Conservation (phyloP, 2,888 invertebrate species). For the Pemphredon lugubris region DNA sequence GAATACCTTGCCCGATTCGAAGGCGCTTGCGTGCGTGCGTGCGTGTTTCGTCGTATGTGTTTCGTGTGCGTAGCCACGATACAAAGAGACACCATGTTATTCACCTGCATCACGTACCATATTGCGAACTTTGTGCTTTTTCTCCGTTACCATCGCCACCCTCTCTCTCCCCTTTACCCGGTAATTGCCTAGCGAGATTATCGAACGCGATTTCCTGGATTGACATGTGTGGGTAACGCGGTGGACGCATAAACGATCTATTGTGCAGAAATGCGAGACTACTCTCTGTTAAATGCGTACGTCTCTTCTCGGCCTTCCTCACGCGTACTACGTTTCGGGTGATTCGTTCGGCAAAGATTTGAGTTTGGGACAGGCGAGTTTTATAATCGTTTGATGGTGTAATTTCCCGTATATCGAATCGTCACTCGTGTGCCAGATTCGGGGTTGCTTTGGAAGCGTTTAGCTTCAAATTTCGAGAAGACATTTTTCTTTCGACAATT, state of each 20-base stretch:
- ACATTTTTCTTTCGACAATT: no score
- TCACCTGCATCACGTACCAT: constrained; percentile 57
- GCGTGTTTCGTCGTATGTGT: constrained; percentile 11
- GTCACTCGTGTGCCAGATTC: no score
- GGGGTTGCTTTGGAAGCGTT: no score
- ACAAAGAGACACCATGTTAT: constrained; percentile 57
- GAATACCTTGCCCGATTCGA: no score
- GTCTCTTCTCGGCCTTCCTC: constrained; percentile 22
- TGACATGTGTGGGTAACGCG: constrained; percentile 36
- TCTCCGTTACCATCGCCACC: constrained; percentile 10
- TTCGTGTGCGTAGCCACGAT: neutral
- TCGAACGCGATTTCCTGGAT: constrained; percentile 45
- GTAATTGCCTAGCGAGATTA: constrained; percentile 29
- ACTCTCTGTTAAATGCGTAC: constrained; percentile 41
- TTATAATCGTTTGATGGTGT: neutral
- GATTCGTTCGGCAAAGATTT: neutral
- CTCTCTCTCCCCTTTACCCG: neutral
- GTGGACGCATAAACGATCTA: constrained; percentile 29
- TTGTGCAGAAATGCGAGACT: constrained; percentile 27
- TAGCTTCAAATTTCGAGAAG: no score
- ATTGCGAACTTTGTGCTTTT: constrained; percentile 49
- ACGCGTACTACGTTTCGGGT: constrained; percentile 15
- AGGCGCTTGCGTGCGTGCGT: neutral
- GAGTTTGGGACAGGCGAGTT: neutral
- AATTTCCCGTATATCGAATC: no score